A percentile compares a stretch with the other conserved stretches of the same genome.
These are phyloP conservation scores for Oscheius sp. DNA, from an alignment of 2,888 invertebrate genomes.

Conservation along the genomic window DNA sequence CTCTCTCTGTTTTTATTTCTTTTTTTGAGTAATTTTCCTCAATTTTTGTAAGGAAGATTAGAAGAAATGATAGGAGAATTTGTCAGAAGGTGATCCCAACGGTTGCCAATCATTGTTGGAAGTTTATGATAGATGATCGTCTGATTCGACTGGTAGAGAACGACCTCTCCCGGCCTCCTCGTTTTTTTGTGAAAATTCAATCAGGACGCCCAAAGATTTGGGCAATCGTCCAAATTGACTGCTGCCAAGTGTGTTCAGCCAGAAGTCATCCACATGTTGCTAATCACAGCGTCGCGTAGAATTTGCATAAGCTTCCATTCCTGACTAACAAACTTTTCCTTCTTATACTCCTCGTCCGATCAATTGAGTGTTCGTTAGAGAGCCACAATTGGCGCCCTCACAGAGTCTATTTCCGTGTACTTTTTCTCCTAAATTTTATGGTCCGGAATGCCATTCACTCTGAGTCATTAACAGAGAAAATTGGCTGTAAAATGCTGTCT, in stretches of 20 bases:
- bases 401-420: neutral
- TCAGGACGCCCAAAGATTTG: neutral
- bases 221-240: neutral
- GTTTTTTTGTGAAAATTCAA: neutral
- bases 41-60: too few species aligned
- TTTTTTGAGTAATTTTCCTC: neutral
- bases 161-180: neutral
- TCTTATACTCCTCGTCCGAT: neutral
- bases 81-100: slow-evolving; percentile 4
- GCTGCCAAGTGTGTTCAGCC: too few species aligned
- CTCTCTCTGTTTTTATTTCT: too few species aligned
- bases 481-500: slow-evolving; percentile 13
- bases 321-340: slow-evolving; percentile 13
- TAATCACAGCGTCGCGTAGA: slow-evolving; percentile 21
- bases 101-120: slow-evolving; percentile 5
- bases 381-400: slow-evolving; percentile 27
- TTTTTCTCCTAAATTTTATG: neutral
- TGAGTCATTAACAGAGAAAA: slow-evolving; percentile 13
- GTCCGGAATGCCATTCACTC: neutral
- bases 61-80: too few species aligned
- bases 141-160: neutral
- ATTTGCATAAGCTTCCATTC: slow-evolving; percentile 25
- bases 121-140: neutral
- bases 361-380: slow-evolving; percentile 28
- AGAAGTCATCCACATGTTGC: slow-evolving; percentile 23